phyloP scores from a whole-genome alignment of 2,888 invertebrate genomes.

The Caenorhabditis wallacei region DNA sequence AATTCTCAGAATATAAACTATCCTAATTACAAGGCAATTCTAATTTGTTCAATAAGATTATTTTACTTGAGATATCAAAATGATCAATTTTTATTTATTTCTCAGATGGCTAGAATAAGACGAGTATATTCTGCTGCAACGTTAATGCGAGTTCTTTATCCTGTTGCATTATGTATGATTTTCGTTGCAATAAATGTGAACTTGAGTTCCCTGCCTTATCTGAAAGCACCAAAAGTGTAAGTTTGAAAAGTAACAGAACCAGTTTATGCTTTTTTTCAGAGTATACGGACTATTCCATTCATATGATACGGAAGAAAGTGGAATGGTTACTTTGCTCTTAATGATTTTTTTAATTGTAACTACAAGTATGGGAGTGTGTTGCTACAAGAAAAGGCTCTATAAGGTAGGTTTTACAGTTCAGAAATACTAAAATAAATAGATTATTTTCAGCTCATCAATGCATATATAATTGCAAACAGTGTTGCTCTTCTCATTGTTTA shows the following conservation, averaged over 20 bases:
- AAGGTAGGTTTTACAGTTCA: constrained; percentile 12
- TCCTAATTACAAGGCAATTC: too few relatives aligned
- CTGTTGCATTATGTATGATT: constrained; percentile 58
- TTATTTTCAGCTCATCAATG: constrained; percentile 24
- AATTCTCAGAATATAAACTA: too few relatives aligned
- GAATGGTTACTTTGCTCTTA: constrained; percentile 15
- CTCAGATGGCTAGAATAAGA: constrained; percentile 40
- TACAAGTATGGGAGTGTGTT: constrained; percentile 39
- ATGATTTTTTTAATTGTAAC: constrained; percentile 26
- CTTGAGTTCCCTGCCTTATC: neutral
- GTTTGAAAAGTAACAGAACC: neutral
- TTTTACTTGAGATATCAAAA: neutral
- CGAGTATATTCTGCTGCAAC: constrained; percentile 44
- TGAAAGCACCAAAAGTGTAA: constrained; percentile 27
- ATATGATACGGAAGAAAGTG: constrained; percentile 37
- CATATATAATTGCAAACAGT: constrained; percentile 35
- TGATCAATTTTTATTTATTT: neutral
- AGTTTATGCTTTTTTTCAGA: constrained; percentile 12
- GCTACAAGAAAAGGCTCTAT: constrained; percentile 43
- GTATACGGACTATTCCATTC: constrained; percentile 49
- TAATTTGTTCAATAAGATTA: too few relatives aligned
- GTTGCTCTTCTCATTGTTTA: constrained; percentile 31
- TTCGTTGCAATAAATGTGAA: constrained; percentile 44
- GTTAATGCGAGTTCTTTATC: constrained; percentile 35
- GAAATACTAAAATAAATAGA: neutral